Conservation (phyloP, 2,113 vertebrate species). For the Cyanoderma ruficeps region DNA sequence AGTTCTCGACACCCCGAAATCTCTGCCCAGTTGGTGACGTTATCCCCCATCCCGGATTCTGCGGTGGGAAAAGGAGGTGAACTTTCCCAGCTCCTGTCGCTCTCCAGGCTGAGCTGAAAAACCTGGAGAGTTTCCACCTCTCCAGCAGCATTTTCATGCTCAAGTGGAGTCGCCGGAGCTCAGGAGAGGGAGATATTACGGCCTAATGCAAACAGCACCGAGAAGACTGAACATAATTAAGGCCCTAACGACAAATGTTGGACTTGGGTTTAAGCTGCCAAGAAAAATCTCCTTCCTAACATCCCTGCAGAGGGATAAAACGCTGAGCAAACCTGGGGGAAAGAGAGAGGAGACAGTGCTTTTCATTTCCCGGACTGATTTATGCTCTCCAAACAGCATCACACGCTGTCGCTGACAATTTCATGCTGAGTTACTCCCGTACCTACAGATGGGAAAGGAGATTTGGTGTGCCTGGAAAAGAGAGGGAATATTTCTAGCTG, state of each 20-base stretch:
- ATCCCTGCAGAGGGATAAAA: slow-evolving; percentile 39
- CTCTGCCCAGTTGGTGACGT: background rate
- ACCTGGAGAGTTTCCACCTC: background rate
- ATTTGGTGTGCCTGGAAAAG: background rate
- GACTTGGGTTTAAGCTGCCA: background rate
- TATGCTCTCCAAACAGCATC: slow-evolving; percentile 44
- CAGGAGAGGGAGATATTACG: background rate
- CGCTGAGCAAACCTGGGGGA: slow-evolving; percentile 35
- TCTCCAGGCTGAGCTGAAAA: background rate
- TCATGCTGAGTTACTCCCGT: slow-evolving; percentile 9
- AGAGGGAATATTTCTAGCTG: slow-evolving; percentile 2
- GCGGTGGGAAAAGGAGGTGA: background rate
- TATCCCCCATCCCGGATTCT: background rate
- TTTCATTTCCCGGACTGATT: slow-evolving; percentile 49
- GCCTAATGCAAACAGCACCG: background rate
- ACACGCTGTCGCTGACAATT: slow-evolving; percentile 17
- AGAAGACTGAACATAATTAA: background rate
- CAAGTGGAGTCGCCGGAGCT: background rate
- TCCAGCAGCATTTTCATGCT: background rate
- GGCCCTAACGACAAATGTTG: background rate
- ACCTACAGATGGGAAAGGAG: slow-evolving; percentile 37
- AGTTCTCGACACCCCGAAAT: background rate
- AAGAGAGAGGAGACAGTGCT: background rate
- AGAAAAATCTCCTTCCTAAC: background rate
- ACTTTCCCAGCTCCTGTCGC: background rate